A percentile compares a stretch with the other conserved stretches of the same genome.
phyloP scores from a whole-genome alignment of 2,888 invertebrate genomes.

The Plemyria rubiginata region DNA sequence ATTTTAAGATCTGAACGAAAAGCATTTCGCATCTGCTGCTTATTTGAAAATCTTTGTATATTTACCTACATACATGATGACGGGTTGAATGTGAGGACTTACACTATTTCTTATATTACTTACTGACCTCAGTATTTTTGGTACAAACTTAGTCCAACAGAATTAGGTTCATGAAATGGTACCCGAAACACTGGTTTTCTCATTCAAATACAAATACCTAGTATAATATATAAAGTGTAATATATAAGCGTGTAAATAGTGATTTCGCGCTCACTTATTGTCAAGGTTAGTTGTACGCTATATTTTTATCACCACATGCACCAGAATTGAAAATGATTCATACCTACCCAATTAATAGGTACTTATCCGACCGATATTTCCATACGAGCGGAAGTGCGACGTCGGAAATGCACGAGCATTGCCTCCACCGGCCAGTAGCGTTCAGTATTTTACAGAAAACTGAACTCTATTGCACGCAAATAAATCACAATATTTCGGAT shows the following conservation, averaged over 20 bases:
- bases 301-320: constrained; percentile 3
- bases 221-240: too few relatives aligned
- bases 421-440: constrained; percentile 2
- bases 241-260: background rate
- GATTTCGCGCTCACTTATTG: background rate
- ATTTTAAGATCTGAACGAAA: too few relatives aligned
- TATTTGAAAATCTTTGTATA: too few relatives aligned
- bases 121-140: too few relatives aligned
- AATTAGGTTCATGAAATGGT: too few relatives aligned
- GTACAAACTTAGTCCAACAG: too few relatives aligned
- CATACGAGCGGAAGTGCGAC: constrained; percentile 17
- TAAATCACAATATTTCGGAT: constrained; percentile 21
- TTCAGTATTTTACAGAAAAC: constrained; percentile 2
- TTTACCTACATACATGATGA: too few relatives aligned
- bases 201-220: background rate
- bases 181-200: too few relatives aligned
- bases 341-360: background rate
- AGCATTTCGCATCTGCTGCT: too few relatives aligned
- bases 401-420: constrained; percentile 23
- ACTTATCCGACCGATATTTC: constrained; percentile 12
- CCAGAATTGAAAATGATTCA: constrained; percentile 8
- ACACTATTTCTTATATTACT: too few relatives aligned
- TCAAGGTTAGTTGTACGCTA: background rate
- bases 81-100: too few relatives aligned
- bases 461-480: constrained; percentile 18